A percentile compares a stretch with the other conserved stretches of the same genome.
Conservation (phyloP, 1,140 invertebrate species). For the Eulimnadia texana region DNA sequence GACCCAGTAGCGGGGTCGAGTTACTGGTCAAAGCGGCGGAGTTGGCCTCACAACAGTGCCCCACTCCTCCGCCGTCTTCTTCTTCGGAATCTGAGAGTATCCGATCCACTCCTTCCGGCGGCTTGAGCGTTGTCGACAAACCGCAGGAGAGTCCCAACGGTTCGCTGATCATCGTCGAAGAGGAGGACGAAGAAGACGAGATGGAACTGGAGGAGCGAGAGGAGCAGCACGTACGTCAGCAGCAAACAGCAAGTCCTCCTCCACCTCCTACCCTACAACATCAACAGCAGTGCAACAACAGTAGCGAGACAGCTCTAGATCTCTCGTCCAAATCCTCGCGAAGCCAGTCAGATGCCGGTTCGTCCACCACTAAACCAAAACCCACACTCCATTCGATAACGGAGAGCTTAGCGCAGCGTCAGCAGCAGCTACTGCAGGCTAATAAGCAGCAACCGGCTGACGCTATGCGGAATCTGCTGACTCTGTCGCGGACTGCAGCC, state of each 20-base stretch:
- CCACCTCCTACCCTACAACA: too few relatives aligned
- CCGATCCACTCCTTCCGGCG: not conserved
- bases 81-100: not conserved
- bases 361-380: not conserved
- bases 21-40: constrained; percentile 2
- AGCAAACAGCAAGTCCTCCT: too few relatives aligned
- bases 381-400: constrained; percentile 12
- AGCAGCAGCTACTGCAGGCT: constrained; percentile 6
- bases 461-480: constrained; percentile 11
- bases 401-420: constrained; percentile 13
- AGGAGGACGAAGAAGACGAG: not conserved
- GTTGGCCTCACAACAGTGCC: constrained; percentile 1
- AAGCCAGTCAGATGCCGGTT: not conserved
- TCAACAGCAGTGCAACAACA: not conserved
- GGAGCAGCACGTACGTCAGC: not conserved
- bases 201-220: not conserved
- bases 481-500: constrained; percentile 8
- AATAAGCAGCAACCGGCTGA: constrained; percentile 3
- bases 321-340: not conserved
- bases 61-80: constrained; percentile 1
- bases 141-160: not conserved
- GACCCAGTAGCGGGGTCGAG: constrained; percentile 1
- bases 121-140: not conserved
- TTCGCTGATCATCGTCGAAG: not conserved
- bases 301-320: not conserved